These are phyloP conservation scores for Corbicula japonica DNA, from an alignment of 2,888 invertebrate species.

Conservation along the genomic window DNA sequence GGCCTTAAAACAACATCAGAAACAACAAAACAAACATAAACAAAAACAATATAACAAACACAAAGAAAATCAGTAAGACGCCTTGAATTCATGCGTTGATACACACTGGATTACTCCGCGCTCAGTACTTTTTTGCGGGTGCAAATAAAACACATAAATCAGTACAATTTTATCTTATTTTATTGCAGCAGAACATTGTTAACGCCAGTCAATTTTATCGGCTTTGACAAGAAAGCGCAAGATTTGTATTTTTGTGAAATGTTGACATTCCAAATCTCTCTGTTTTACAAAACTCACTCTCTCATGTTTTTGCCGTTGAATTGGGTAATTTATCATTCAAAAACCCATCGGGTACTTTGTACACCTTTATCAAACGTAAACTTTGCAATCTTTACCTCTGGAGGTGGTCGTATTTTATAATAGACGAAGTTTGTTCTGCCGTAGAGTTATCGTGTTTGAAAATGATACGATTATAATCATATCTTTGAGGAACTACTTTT, in stretches of 20 bases:
- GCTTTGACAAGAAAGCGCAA: neutral
- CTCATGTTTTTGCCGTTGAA: slow-evolving; percentile 26
- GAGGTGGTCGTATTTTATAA: slow-evolving; percentile 9
- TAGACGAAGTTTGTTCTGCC: slow-evolving; percentile 5
- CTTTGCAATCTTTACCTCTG: slow-evolving; percentile 11
- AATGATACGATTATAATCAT: slow-evolving; percentile 29
- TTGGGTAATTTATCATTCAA: slow-evolving; percentile 21
- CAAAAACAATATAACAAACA: no score
- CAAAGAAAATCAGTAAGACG: no score
- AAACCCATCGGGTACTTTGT: slow-evolving; percentile 34
- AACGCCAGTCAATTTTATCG: no score
- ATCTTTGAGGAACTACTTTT: neutral
- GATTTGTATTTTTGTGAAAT: slow-evolving; percentile 4
- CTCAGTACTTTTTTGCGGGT: no score
- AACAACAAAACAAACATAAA: no score
- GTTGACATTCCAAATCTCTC: slow-evolving; percentile 19
- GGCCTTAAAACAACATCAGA: no score
- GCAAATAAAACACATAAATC: no score
- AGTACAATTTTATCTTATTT: no score
- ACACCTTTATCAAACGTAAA: slow-evolving; percentile 29
- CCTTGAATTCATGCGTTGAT: no score
- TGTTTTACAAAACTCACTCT: slow-evolving; percentile 7
- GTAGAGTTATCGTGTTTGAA: slow-evolving; percentile 17
- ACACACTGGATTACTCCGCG: no score
- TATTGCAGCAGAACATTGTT: no score